A percentile compares a stretch with the other conserved stretches of the same genome.
phyloP scores from a whole-genome alignment of 2,113 vertebrate genomes.

The Manacus vitellinus region DNA sequence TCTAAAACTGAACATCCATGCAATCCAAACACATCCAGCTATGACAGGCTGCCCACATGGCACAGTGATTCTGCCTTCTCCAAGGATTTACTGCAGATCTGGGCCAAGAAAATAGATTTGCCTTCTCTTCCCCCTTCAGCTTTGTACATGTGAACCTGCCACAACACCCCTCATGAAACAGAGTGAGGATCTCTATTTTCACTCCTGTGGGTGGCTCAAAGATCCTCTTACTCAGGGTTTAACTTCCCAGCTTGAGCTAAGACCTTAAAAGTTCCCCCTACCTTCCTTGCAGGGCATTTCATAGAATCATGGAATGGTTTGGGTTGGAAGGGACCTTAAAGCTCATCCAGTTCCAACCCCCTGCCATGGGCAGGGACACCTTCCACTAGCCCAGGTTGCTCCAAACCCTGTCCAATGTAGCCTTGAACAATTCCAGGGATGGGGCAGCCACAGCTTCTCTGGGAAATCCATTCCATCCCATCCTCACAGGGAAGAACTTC shows the following conservation, averaged over 20 bases:
- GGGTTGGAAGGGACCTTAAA: neutral
- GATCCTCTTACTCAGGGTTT: neutral
- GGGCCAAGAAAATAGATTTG: neutral
- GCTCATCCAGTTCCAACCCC: neutral
- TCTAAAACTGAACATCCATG: rapidly evolving
- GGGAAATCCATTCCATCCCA: neutral
- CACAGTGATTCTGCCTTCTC: neutral
- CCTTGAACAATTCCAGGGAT: neutral
- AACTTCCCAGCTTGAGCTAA: neutral
- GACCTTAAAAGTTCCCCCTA: neutral
- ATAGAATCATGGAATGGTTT: neutral
- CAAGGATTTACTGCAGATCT: neutral
- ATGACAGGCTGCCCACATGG: neutral
- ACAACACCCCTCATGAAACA: neutral
- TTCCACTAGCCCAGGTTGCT: rapidly evolving
- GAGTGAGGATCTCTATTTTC: neutral
- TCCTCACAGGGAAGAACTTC: neutral
- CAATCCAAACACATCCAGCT: neutral
- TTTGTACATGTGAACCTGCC: neutral
- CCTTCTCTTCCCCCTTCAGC: neutral
- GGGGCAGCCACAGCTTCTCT: neutral
- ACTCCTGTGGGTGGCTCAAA: neutral
- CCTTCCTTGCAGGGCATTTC: neutral
- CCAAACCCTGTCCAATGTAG: rapidly evolving
- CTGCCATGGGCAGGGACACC: neutral